phyloP scores from a whole-genome alignment of 2,888 invertebrate genomes.

The Micoletzkya japonica region DNA sequence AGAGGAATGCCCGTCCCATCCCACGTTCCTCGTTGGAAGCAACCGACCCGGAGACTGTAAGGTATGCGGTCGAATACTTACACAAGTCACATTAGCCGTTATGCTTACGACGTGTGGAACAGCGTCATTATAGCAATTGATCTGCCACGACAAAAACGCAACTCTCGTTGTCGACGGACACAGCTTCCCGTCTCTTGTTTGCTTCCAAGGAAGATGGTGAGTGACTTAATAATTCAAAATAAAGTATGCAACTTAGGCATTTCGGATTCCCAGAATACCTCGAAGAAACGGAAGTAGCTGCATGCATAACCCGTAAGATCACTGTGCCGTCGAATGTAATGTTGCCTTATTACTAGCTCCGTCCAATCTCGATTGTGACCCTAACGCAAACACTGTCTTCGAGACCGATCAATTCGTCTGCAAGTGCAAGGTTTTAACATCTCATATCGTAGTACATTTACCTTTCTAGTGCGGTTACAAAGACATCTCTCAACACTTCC shows the following conservation, averaged over 20 bases:
- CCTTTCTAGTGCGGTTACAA: neutral
- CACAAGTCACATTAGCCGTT: neutral
- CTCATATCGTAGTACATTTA: neutral
- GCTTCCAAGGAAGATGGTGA: constrained; percentile 25
- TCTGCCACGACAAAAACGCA: neutral
- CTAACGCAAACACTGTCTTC: neutral
- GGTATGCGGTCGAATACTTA: neutral
- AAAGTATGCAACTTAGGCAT: neutral
- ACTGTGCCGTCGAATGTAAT: neutral
- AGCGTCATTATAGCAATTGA: constrained; percentile 1
- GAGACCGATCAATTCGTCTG: neutral
- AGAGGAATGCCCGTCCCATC: neutral
- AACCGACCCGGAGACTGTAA: neutral
- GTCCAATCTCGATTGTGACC: neutral
- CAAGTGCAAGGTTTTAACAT: constrained; percentile 8
- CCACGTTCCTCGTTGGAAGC: constrained; percentile 5
- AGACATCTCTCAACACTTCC: neutral
- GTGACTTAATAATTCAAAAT: neutral
- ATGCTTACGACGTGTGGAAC: neutral
- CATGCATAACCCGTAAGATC: constrained; percentile 3
- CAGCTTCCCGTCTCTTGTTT: neutral
- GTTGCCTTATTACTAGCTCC: neutral
- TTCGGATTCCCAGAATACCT: neutral
- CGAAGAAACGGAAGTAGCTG: neutral
- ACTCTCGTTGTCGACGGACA: constrained; percentile 9